phyloP scores from a whole-genome alignment of 2,797 vertebrate genomes.

The Microctenopoma stevenorrisi region DNA sequence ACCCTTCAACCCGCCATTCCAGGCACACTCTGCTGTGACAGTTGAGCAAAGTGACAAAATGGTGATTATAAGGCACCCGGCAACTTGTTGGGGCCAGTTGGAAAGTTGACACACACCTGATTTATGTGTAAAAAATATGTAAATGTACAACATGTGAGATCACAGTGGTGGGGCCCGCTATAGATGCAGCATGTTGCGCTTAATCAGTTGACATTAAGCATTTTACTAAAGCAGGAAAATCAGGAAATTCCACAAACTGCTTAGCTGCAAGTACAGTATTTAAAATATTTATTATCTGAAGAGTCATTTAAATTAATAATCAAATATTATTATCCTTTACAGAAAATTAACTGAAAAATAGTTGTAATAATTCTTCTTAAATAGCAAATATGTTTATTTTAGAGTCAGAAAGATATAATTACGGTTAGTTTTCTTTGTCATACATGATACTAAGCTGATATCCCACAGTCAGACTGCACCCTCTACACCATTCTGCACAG shows the following conservation, averaged over 20 bases:
- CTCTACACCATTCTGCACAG: background rate
- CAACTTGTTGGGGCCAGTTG: background rate
- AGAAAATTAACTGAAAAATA: too few relatives aligned
- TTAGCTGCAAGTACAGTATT: background rate
- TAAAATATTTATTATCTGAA: too few relatives aligned
- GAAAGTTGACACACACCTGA: background rate
- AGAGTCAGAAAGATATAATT: too few relatives aligned
- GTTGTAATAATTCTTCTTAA: too few relatives aligned
- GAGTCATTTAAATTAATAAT: too few relatives aligned
- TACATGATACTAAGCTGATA: too few relatives aligned
- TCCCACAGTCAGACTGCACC: background rate
- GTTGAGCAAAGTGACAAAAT: constrained; percentile 69
- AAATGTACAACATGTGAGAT: background rate
- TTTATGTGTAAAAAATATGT: constrained; percentile 14
- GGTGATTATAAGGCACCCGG: constrained; percentile 40
- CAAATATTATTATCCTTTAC: too few relatives aligned
- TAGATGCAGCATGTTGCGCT: background rate
- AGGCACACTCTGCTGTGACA: constrained; percentile 54
- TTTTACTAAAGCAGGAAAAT: too few relatives aligned
- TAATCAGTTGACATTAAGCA: too few relatives aligned
- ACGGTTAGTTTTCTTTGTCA: too few relatives aligned
- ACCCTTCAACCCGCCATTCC: constrained; percentile 77
- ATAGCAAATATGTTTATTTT: too few relatives aligned
- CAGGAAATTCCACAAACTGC: background rate
- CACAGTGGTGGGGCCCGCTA: background rate